Base-by-base conservation (phyloP, 2,888 invertebrate species). In the Archips crataeganus region DNA sequence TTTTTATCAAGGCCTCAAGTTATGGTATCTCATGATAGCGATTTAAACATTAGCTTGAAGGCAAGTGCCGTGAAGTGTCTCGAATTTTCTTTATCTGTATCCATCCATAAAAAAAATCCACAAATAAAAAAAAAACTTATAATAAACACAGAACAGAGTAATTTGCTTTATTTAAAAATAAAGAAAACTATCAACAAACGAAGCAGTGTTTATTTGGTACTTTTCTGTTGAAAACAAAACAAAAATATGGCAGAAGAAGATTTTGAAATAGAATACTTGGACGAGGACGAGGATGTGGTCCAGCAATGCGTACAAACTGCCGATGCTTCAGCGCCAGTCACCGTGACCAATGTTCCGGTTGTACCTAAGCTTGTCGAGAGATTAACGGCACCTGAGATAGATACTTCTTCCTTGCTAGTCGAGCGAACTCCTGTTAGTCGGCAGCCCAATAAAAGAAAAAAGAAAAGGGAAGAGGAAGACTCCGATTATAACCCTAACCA, bases 221-320 rank as follows among this genome's bases (percentile, higher is more conserved):
- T 15, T 49, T 54, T 23, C 54, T 4, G 9, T 15, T 54, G 6
- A 13, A 51, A 15, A n/a, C 13, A 49, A 23, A 57, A 32, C 32
- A 6, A 1, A 75, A 77, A 8, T 2, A 90, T 90, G 90, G 75
- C 82, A 51, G 90, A 88, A 51, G 82, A 84, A 0, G 92, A 90
- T 15, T 83, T 84, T 59, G 92, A 92, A 76, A 92, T 94, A 73
- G 94, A 94, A 82, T 94, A 87, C 79, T 82, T 94, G n/a, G 94
- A 94, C 75, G 94, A 94, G 79, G 94, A 94, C 66, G 94, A 89
- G 3, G 93, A 93, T 15, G 86, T 94, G 2, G 90, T 94, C 3
- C 90, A 92, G 75, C 90, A 92, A 78, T 94, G 89, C 75, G 89
- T 94, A 0, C 88, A 89, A 77, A 76, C 76, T 0, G 70, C 45